phyloP scores from a whole-genome alignment of 1,140 invertebrate genomes.

The Musca vetustissima region DNA sequence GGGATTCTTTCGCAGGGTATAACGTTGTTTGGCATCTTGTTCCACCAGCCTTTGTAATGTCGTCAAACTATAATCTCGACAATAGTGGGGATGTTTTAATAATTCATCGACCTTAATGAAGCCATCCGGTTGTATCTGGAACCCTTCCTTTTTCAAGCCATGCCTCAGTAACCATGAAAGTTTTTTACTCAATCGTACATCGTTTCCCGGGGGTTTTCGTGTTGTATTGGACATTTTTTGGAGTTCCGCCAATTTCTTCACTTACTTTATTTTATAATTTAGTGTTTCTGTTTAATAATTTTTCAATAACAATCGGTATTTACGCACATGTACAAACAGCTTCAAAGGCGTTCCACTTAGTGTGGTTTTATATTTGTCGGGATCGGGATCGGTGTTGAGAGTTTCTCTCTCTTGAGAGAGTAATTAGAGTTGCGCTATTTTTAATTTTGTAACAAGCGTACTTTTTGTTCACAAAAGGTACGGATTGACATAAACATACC shows the following conservation, averaged over 20 bases:
- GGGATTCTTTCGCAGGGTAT: constrained; percentile 57
- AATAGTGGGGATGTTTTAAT: constrained; percentile 58
- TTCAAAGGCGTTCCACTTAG: too few relatives aligned
- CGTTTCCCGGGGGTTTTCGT: constrained; percentile 25
- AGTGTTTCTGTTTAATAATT: too few relatives aligned
- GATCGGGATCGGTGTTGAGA: too few relatives aligned
- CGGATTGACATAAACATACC: too few relatives aligned
- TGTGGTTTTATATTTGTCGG: too few relatives aligned
- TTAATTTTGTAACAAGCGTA: too few relatives aligned
- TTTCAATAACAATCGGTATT: too few relatives aligned
- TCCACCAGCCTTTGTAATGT: constrained; percentile 64
- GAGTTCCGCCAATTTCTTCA: not conserved
- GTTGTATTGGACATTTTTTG: not conserved
- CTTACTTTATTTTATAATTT: not conserved
- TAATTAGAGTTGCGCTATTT: too few relatives aligned
- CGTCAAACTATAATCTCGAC: constrained; percentile 55
- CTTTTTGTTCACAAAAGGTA: too few relatives aligned
- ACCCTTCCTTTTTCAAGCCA: constrained; percentile 65
- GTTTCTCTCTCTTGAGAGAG: too few relatives aligned
- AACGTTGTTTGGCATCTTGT: constrained; percentile 68
- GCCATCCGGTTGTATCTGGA: constrained; percentile 65
- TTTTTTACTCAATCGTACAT: constrained; percentile 66
- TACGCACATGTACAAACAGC: too few relatives aligned
- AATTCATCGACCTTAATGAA: constrained; percentile 66
- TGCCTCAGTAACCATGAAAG: constrained; percentile 74